A percentile compares a stretch with the other conserved stretches of the same genome.
Conservation (phyloP, 2,113 vertebrate species). For the Gallinago media region DNA sequence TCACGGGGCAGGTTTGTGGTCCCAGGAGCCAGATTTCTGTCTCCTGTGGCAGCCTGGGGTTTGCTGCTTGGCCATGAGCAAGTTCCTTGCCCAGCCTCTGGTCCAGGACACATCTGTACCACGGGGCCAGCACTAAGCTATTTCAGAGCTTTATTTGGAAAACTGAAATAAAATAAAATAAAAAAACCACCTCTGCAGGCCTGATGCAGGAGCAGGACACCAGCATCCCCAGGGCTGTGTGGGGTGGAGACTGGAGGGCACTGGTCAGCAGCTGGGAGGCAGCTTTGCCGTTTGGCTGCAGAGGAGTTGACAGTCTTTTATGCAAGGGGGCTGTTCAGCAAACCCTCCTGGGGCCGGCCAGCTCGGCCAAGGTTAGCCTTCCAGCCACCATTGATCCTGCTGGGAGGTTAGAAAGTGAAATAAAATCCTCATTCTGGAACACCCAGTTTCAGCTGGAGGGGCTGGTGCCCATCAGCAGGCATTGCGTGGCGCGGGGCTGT, state of each 20-base stretch:
- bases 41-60: neutral
- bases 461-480: neutral
- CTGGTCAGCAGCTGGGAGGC: neutral
- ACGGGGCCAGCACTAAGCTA: neutral
- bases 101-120: accelerated
- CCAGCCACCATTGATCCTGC: neutral
- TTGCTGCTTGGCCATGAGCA: neutral
- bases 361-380: neutral
- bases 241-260: neutral
- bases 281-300: neutral
- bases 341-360: neutral
- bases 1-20: neutral
- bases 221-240: neutral
- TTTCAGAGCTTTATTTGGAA: neutral
- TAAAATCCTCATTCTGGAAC: neutral
- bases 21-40: accelerated
- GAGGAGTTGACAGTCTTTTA: neutral
- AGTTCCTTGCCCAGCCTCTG: neutral
- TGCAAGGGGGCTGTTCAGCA: neutral
- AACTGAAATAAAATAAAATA: neutral
- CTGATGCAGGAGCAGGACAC: neutral
- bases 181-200: neutral
- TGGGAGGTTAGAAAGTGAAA: neutral
- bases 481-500: neutral
- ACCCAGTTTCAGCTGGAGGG: neutral